These are phyloP conservation scores for Luehdorfia chinensis DNA, from an alignment of 1,140 invertebrate genomes.

Conservation along the genomic window DNA sequence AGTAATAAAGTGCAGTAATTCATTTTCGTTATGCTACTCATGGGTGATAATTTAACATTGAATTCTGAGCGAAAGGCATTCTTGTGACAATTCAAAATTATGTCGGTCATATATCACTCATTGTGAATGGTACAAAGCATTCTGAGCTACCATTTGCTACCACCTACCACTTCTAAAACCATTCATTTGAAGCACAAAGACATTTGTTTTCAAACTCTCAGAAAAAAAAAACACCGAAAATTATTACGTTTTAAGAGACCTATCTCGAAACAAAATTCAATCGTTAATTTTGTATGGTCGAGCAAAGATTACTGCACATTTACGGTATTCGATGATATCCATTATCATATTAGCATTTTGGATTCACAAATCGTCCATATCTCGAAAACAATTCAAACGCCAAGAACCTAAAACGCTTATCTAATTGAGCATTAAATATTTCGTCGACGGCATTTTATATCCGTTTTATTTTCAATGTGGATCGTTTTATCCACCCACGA, in stretches of 20 bases:
- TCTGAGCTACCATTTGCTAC: conserved; percentile 62
- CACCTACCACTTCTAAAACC: conserved; percentile 44
- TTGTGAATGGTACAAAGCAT: conserved; percentile 67
- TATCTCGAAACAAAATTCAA: conserved; percentile 14
- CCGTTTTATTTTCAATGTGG: conserved; percentile 62
- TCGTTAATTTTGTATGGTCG: conserved; percentile 10
- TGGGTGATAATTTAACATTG: conserved; percentile 72
- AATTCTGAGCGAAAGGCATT: conserved; percentile 39
- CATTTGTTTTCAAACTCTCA: conserved; percentile 73
- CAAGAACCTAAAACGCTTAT: conserved; percentile 70
- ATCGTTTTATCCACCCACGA: conserved; percentile 69
- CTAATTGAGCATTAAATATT: conserved; percentile 76
- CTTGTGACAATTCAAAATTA: conserved; percentile 69
- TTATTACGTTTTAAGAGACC: conserved; percentile 53
- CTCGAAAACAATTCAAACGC: conserved; percentile 65
- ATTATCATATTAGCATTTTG: conserved; percentile 43
- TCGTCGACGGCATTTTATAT: conserved; percentile 71
- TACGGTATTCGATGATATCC: conserved; percentile 31
- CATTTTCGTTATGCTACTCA: conserved; percentile 73
- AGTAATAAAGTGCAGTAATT: conserved; percentile 69
- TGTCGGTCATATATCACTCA: conserved; percentile 72
- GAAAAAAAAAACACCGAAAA: conserved; percentile 52
- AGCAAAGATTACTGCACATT: conserved; percentile 40
- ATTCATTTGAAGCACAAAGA: conserved; percentile 65
- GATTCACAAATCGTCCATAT: conserved; percentile 55